Base-by-base conservation (phyloP, 2,888 invertebrate species). In the Drosophila ustulata region DNA sequence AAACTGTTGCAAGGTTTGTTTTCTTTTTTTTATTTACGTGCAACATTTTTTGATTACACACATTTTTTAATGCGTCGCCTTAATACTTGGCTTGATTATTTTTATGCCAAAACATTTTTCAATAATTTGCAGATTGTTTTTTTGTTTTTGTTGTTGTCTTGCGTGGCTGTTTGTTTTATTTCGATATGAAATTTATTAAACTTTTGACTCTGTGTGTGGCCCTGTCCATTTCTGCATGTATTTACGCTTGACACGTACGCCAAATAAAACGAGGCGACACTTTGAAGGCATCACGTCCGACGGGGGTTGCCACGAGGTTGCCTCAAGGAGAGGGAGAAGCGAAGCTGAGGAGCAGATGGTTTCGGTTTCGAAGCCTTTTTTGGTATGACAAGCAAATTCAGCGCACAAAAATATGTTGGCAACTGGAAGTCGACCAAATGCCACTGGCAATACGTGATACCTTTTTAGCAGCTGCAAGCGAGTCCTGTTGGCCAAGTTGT, bases 251-350 rank as follows among this genome's bases (percentile, higher is more conserved):
- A 64, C 82, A 82, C 82, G 82, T 82, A 61, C 59, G 7, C 7
- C 71, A 37, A 85, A 82, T 82, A 72, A 82, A 78, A 69, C 67
- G 55, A 63, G 75, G 75, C 82, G 78, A 75, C 85, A 82, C 85
- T 80, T 65, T 84, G 66, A 68, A 66, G 80, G 76, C 73, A 55
- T 68, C 80, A 82, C 80, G 83, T 68, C 53, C 66, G 7, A 39
- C 30, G 25, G 25, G 2, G 18, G 13, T 13, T 23, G 26, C 32
- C 45, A 11, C 5, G 18, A 18, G 58, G 37, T 11, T 34, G 34
- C 34, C 34, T 4, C 3, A 3, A 34, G 26, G 1, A 18, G 18
- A 18, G 18, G 8, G 4, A 0, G 28, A 28, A 23, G 18, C 4
- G 11, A 30, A 30, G 7, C 30, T 18, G 11, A n/a, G 18, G 13